These are phyloP conservation scores for Melinaea marsaeus DNA, from an alignment of 2,888 invertebrate species.

Conservation along the genomic window DNA sequence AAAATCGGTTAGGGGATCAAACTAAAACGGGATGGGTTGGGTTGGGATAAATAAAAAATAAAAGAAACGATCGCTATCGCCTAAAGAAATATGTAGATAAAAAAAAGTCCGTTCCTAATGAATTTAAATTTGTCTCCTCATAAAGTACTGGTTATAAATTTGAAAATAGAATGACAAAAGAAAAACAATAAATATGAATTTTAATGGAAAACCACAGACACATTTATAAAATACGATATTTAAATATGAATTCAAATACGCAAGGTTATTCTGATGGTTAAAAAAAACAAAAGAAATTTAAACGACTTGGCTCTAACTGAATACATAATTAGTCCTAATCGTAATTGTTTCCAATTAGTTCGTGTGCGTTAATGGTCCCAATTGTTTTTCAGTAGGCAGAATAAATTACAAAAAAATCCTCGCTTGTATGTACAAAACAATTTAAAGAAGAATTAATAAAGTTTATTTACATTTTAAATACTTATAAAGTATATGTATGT, in stretches of 20 bases:
- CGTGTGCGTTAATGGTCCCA: constrained; percentile 34
- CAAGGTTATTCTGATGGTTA: no score
- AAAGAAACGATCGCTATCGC: constrained; percentile 9
- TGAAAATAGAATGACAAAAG: no score
- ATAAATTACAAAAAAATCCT: constrained; percentile 14
- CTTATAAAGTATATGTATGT: no score
- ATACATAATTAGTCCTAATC: constrained; percentile 39
- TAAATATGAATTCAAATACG: no score
- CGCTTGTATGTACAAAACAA: not conserved
- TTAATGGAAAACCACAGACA: no score
- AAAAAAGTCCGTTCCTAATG: not conserved
- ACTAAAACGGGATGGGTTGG: constrained; percentile 23
- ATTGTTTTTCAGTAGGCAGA: constrained; percentile 31
- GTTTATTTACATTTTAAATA: no score
- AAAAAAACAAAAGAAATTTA: constrained; percentile 25
- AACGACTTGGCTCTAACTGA: constrained; percentile 37
- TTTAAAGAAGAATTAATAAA: no score
- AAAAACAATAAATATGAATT: no score
- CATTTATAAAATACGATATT: no score
- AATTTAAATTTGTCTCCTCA: not conserved
- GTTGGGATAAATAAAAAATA: constrained; percentile 16
- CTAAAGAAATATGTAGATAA: not conserved
- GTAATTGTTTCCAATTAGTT: constrained; percentile 36
- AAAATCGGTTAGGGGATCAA: constrained; percentile 32
- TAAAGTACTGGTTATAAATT: no score